A percentile compares a stretch with the other conserved stretches of the same genome.
phyloP scores from a whole-genome alignment of 2,797 vertebrate genomes.

The Hephaestus fuliginosus region DNA sequence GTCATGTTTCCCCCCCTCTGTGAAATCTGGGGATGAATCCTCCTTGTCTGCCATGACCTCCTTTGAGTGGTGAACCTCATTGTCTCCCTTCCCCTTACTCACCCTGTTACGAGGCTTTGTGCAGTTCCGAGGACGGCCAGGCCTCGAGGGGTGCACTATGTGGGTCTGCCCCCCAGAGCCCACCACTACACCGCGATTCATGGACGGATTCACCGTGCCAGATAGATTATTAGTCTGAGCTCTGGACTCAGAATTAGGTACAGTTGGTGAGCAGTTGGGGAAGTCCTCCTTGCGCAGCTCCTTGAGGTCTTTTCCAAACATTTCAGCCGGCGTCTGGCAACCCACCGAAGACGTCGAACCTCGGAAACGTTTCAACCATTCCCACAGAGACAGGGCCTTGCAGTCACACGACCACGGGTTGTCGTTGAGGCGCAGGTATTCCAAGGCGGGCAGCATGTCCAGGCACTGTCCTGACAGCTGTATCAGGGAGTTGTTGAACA shows the following conservation, averaged over 20 bases:
- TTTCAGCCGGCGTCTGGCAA: slow-evolving; percentile 87
- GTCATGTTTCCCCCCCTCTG: slow-evolving; percentile 90
- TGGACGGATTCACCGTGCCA: slow-evolving; percentile 88
- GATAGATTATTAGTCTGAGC: slow-evolving; percentile 93
- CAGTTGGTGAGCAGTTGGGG: slow-evolving; percentile 88
- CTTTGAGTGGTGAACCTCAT: slow-evolving; percentile 88
- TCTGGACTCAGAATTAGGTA: slow-evolving; percentile 89
- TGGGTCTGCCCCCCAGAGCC: slow-evolving; percentile 83
- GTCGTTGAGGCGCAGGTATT: slow-evolving; percentile 97
- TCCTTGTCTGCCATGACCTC: slow-evolving; percentile 88
- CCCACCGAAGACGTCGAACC: slow-evolving; percentile 94
- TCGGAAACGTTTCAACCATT: slow-evolving; percentile 95
- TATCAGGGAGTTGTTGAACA: slow-evolving; percentile 97
- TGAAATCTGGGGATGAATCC: slow-evolving; percentile 92
- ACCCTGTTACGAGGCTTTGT: slow-evolving; percentile 90
- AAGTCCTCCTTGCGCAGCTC: slow-evolving; percentile 91
- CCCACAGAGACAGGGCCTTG: slow-evolving; percentile 94
- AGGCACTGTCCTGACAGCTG: slow-evolving; percentile 94
- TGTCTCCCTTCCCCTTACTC: slow-evolving; percentile 87
- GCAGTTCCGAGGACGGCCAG: slow-evolving; percentile 92
- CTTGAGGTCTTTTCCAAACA: slow-evolving; percentile 93
- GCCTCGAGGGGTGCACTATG: slow-evolving; percentile 85
- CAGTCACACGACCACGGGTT: slow-evolving; percentile 98
- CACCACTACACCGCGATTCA: slow-evolving; percentile 71
- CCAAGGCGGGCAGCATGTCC: slow-evolving; percentile 90